These are phyloP conservation scores for Hylia prasina DNA, from an alignment of 2,113 vertebrate genomes.

Conservation along the genomic window DNA sequence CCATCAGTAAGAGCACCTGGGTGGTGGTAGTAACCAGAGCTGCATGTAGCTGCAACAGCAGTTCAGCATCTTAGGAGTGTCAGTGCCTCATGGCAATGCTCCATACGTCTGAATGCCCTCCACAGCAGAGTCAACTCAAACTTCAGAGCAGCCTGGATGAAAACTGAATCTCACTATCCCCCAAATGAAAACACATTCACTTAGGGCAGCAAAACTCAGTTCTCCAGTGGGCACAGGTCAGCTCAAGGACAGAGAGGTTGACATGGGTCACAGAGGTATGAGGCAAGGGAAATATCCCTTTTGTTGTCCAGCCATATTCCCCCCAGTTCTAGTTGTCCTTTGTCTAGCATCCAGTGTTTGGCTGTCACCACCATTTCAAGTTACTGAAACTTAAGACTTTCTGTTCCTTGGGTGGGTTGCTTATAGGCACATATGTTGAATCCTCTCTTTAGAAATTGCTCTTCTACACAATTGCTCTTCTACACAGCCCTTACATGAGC, in stretches of 20 bases:
- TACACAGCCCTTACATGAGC: not conserved
- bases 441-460: not conserved
- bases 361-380: not conserved
- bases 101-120: not conserved
- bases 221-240: not conserved
- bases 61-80: not conserved
- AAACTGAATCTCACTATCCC: not conserved
- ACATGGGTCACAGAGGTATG: not conserved
- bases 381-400: not conserved
- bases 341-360: not conserved
- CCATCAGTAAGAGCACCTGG: not conserved
- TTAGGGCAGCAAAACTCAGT: not conserved
- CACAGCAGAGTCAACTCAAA: not conserved
- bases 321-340: not conserved
- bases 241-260: not conserved
- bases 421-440: not conserved
- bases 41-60: not conserved
- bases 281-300: not conserved
- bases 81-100: not conserved
- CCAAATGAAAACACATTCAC: conserved; percentile 6
- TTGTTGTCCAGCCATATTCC: not conserved
- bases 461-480: not conserved
- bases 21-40: not conserved
- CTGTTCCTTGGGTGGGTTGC: not conserved
- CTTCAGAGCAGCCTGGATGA: not conserved